A percentile compares a stretch with the other conserved stretches of the same genome.
These are phyloP conservation scores for Grammomys surdaster DNA, from an alignment of 2,113 vertebrate species.

Conservation along the genomic window DNA sequence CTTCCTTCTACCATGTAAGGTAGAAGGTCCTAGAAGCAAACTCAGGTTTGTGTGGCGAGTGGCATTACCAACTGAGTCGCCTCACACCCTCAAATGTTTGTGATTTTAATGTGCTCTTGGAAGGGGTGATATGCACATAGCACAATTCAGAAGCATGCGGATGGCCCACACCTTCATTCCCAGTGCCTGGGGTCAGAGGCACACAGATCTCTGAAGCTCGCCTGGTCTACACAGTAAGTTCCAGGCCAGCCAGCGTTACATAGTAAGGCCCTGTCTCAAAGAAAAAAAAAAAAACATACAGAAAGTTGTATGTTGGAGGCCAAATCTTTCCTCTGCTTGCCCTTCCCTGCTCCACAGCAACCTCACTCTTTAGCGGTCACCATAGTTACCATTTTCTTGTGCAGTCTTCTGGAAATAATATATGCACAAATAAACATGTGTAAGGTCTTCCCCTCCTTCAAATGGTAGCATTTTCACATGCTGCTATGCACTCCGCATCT, in stretches of 20 bases:
- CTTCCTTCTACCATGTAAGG: not conserved
- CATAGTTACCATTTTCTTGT: conserved; percentile 5
- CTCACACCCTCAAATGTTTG: no score
- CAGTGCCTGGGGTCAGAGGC: not conserved
- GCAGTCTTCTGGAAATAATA: conserved; percentile 42
- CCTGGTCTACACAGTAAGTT: not conserved
- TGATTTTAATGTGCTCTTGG: not conserved
- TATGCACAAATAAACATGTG: not conserved
- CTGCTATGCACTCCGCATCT: not conserved
- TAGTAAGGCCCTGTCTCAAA: not conserved
- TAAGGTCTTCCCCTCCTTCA: not conserved
- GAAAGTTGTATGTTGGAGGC: not conserved
- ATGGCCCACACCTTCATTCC: not conserved
- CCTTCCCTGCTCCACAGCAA: not conserved
- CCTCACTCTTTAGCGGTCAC: not conserved
- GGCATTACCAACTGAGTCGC: not conserved
- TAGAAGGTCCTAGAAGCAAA: not conserved
- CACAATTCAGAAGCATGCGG: not conserved
- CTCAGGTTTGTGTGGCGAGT: not conserved
- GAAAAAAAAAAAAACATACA: not conserved
- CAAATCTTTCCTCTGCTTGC: not conserved
- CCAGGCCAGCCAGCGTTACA: not conserved
- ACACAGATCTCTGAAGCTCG: not conserved
- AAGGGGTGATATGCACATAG: not conserved
- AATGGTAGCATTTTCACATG: not conserved